Evolutionary conservation across 2,888 invertebrate species (phyloP), one percentile per base, ranked within the genome.

Genomic region (Drosophila falleni): DNA sequence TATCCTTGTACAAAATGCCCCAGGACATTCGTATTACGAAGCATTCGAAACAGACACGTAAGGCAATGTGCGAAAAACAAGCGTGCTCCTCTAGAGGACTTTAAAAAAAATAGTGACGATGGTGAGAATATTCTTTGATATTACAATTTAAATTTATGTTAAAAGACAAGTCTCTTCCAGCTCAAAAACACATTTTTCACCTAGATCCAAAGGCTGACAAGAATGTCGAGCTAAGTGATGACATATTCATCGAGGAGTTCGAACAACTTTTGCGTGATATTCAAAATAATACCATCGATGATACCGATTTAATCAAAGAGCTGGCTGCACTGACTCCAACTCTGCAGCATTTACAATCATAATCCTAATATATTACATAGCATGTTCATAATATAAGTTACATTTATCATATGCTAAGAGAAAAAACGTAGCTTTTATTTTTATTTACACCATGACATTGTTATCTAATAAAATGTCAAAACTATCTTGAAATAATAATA

Each of bases 241-340:
- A 66, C 2, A 13, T 63, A 19, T 49, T 47, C 5, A 16, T 67
- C 6, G 64, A 58, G 5, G 61, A 50, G 8, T n/a, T 64, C 15
- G 31, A 56, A 6, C 35, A 53, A 13, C 53, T 79, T 1, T 3
- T 76, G 0, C 6, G 13, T 0, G 47, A 44, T 29, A 63, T 80
- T 41, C 74, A 81, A 9, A 67, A 62, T 33, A 69, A 64, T 0
- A 41, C 47, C 0, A 11, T 65, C 5, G 2, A 19, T 1, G 59
- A 78, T 19, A 33, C 54, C 3, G 15, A 13, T 2, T 23, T 69
- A 26, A 50, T 67, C 5, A 23, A 56, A 3, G 72, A 70, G 23
- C 9, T 81, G 44, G 51, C 41, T 9, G 23, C 4, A 0, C 5
- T 81, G 33, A 35, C 62, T 1, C 74, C 74, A 9, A 0, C 63